Evolutionary conservation across 2,797 vertebrate genomes (phyloP), one percentile per base, ranked within the genome.

Genomic region (Alca torda): DNA sequence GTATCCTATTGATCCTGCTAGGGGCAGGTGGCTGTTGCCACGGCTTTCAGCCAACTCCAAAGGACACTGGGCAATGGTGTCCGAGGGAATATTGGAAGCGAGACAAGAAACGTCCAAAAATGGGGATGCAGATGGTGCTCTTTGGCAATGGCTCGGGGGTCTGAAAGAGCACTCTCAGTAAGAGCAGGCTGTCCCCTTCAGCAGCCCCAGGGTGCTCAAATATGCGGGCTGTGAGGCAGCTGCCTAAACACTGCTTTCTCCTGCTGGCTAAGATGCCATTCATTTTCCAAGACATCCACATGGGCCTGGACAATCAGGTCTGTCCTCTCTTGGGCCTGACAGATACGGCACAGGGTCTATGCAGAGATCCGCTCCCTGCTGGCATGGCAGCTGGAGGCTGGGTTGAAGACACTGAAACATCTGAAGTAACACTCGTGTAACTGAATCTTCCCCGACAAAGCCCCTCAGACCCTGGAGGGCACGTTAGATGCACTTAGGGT

Each of bases 321-420:
- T 35, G 46, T 12, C 45, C 57, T 64, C 50, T 70, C 39, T 13
- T 16, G 13, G 39, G 46, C 21, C 46, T 50, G 48, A 43, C 33
- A 75, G 39, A 63, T 21, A 43, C 0, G 9, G 46, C 1, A 0
- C 16, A 13, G 30, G 18, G 35, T 56, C 64, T 51, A 4, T 5
- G 45, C 56, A 64, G 67, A 53, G 68, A 41, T 37, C 8, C 3
- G 0, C 48, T 61, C 35, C 33, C 78, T 59, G 48, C 56, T 20
- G 30, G n/a, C 13, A 17, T 0, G 8, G 67, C 63, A 84, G 75
- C 75, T 84, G 80, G 50, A 45, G 25, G 57, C 50, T 20, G 57
- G 19, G 31, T 18, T 50, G 59, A 72, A 88, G 89, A 56, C 1
- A 2, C 53, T 30, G 35, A 60, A 81, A 73, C 28, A 35, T 54